Percentiles rank a stretch among this genome's conserved stretches.
phyloP scores from a whole-genome alignment of 2,888 invertebrate genomes.

The Acanthosepion lycidas region DNA sequence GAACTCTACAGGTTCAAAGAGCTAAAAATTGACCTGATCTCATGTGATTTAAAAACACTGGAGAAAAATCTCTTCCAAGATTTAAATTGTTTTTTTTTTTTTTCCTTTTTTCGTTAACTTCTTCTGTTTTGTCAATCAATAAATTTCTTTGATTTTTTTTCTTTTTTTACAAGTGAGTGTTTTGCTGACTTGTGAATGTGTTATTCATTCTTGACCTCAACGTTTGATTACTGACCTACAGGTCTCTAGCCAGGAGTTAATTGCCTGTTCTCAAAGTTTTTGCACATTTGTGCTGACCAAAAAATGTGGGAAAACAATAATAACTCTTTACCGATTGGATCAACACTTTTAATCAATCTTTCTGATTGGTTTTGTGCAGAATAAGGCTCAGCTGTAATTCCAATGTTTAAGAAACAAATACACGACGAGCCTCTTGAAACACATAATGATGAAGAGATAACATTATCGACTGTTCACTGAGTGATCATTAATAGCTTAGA shows the following conservation, averaged over 20 bases:
- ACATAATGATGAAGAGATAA: not conserved
- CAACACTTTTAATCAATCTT: not conserved
- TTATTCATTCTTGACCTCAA: not conserved
- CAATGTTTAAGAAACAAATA: not conserved
- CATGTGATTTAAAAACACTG: not conserved
- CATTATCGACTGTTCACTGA: not conserved
- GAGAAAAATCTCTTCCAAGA: not conserved
- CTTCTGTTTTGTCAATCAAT: not conserved
- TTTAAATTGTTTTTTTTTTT: not conserved
- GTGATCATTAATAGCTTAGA: too few species aligned
- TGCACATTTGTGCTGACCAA: not conserved
- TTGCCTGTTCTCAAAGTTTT: not conserved
- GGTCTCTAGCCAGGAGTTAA: not conserved
- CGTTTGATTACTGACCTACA: not conserved
- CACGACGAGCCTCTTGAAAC: not conserved
- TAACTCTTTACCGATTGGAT: not conserved
- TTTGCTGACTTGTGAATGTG: not conserved
- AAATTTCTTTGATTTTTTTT: not conserved
- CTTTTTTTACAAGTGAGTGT: not conserved
- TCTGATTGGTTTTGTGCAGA: not conserved
- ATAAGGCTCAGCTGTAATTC: not conserved
- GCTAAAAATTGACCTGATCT: not conserved
- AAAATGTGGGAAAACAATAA: not conserved
- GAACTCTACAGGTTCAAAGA: not conserved
- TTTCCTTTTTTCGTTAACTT: not conserved